A percentile compares a stretch with the other conserved stretches of the same genome.
Conservation (phyloP, 2,797 vertebrate genomes). For the Darevskia mixta region DNA sequence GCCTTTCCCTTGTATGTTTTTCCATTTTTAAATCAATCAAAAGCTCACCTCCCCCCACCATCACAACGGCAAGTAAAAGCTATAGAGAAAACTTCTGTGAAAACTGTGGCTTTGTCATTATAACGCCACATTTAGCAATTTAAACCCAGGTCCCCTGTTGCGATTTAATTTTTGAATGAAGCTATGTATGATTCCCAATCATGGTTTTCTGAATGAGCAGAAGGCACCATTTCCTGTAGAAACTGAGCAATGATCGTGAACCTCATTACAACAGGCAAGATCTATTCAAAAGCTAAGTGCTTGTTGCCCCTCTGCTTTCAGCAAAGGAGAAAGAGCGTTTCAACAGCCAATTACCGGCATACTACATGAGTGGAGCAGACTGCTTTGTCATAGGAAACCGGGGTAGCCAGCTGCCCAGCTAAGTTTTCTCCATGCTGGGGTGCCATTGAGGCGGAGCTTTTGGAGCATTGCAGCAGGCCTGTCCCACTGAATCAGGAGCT, state of each 20-base stretch:
- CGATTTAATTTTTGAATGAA: conserved; percentile 16
- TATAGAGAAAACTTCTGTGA: neutral
- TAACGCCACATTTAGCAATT: neutral
- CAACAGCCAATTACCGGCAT: neutral
- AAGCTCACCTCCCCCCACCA: neutral
- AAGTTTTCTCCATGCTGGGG: too few species aligned
- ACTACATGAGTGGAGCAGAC: too few species aligned
- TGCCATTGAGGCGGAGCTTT: too few species aligned
- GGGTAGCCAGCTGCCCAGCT: too few species aligned
- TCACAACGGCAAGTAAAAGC: neutral
- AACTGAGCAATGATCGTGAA: conserved; percentile 1
- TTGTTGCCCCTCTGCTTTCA: neutral
- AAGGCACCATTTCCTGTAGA: neutral
- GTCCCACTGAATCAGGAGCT: too few species aligned
- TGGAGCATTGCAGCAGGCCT: too few species aligned
- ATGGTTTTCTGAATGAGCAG: conserved; percentile 24
- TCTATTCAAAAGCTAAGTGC: neutral
- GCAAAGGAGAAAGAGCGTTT: neutral
- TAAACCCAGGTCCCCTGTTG: conserved; percentile 1
- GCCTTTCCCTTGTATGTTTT: conserved; percentile 46
- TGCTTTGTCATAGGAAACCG: too few species aligned
- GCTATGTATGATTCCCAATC: neutral
- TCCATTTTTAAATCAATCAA: conserved; percentile 53
- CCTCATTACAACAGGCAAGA: neutral
- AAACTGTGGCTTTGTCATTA: neutral